A percentile compares a stretch with the other conserved stretches of the same genome.
Evolutionary conservation across 2,113 vertebrate genomes (phyloP).

Genomic region (Chlorodrepanis virens): DNA sequence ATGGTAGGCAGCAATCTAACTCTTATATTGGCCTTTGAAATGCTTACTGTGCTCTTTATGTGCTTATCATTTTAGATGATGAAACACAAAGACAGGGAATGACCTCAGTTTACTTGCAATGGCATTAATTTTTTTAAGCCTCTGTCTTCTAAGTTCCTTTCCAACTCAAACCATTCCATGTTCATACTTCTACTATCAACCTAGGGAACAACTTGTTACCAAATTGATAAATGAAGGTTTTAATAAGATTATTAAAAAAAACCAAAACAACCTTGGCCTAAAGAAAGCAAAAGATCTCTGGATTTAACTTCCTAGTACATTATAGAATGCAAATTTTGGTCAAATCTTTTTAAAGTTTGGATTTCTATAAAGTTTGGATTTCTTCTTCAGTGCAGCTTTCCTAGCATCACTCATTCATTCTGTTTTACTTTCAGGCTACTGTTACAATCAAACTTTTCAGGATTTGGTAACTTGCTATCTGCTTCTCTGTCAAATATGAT

Average conservation of each 20-base stretch:
- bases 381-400: background rate
- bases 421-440: background rate
- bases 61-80: too few relatives aligned
- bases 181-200: background rate
- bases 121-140: too few relatives aligned
- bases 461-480: background rate
- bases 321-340: background rate
- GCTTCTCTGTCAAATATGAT: background rate
- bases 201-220: background rate
- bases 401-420: background rate
- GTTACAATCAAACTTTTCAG: background rate
- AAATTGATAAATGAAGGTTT: fast-evolving
- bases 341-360: background rate
- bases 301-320: background rate
- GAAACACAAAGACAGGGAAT: too few relatives aligned
- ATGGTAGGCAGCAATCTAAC: too few relatives aligned
- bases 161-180: background rate
- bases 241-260: background rate
- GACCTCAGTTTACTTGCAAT: too few relatives aligned
- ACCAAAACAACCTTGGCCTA: background rate
- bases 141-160: background rate
- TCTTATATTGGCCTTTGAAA: too few relatives aligned
- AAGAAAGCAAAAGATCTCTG: background rate
- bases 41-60: too few relatives aligned
- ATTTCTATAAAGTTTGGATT: background rate